Evolutionary conservation across 1,140 invertebrate genomes (phyloP), one percentile per base, ranked within the genome.

Genomic region (Dinoponera quadriceps): DNA sequence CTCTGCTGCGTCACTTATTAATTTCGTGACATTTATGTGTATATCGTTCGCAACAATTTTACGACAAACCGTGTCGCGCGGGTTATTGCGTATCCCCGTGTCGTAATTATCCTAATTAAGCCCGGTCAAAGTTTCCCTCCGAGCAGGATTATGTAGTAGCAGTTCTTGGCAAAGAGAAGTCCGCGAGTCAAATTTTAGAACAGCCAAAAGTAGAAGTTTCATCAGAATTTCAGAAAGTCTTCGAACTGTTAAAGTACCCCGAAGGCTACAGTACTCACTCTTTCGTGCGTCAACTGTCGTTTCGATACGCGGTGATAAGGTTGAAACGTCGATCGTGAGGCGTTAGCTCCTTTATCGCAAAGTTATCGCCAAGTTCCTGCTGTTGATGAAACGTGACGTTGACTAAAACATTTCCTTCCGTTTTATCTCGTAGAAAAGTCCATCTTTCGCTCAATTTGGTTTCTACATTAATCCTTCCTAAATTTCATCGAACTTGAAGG

Each of bases 311-410:
- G 20, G 29, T 44, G 63, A 78, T 69, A 78, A 68, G 75, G 18
- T 22, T 44, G 72, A 62, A 60, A 54, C 38, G 29, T 51, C 33
- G 49, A 68, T 78, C 72, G 72, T 22, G 22, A 18, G 57, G 22
- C 72, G 72, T 55, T 57, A 27, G n/a, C 29, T 48, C 75, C 16
- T 57, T 74, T 74, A 74, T 73, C 69, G 69, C 44, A 2, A 65
- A 75, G 59, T 63, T 75, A 75, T 78, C 49, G 49, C 63, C 25
- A 78, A 69, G 62, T 78, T 68, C n/a, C 33, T 14, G 55, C 49
- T 49, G 75, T 55, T 55, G 74, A 78, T 78, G 75, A 78, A 69
- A 78, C 74, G 62, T 77, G 74, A 77, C 74, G 74, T 77, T 77
- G 74, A 77, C n/a, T 77, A 77, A 77, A 77, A 77, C 75, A 78